Conservation (phyloP, 2,888 invertebrate genomes). For the Gryllus longicercus region DNA sequence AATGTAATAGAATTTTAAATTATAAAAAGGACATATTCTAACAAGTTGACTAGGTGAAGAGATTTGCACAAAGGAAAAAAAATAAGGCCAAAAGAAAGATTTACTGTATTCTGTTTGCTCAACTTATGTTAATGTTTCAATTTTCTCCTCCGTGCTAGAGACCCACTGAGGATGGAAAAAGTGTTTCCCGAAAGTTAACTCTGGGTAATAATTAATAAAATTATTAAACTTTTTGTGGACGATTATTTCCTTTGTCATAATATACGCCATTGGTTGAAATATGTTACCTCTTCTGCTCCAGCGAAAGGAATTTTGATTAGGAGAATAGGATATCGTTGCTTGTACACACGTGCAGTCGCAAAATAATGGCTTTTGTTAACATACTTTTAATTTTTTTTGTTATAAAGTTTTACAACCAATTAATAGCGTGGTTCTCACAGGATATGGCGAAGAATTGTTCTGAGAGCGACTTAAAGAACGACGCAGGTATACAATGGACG, state of each 20-base stretch:
- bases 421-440: neutral
- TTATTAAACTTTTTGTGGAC: no score
- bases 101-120: no score
- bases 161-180: no score
- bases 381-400: neutral
- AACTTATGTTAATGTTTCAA: no score
- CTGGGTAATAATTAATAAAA: no score
- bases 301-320: neutral
- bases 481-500: neutral
- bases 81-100: no score
- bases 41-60: no score
- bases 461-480: neutral
- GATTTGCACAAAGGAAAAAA: no score
- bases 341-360: neutral
- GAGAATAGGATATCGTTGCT: neutral
- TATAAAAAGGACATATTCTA: no score
- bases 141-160: no score
- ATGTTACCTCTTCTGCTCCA: neutral
- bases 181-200: no score
- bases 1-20: no score
- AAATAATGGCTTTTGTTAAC: conserved; percentile 10
- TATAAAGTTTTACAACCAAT: conserved; percentile 8
- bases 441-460: neutral
- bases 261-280: neutral
- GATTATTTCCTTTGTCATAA: neutral